Percentiles rank a stretch among this genome's conserved stretches.
phyloP scores from a whole-genome alignment of 1,140 invertebrate species.

The Potamilus streckersoni region DNA sequence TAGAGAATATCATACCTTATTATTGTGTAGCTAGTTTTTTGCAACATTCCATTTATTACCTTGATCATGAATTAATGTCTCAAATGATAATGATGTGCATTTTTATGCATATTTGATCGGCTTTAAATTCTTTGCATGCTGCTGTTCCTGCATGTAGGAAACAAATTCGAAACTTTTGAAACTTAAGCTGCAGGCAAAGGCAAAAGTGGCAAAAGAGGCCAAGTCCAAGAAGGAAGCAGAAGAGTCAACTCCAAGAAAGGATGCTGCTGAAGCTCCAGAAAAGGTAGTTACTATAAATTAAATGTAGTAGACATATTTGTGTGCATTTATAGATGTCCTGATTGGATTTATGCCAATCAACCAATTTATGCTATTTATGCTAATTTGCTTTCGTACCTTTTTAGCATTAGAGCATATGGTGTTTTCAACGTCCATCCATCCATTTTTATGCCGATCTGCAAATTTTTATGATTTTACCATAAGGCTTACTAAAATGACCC shows the following conservation, averaged over 20 bases:
- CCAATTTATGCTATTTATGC: not conserved
- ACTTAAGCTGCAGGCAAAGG: conserved; percentile 66
- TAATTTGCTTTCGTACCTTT: not conserved
- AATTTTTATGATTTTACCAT: too few relatives aligned
- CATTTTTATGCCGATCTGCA: not conserved
- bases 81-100: too few relatives aligned
- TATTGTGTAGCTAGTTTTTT: too few relatives aligned
- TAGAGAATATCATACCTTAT: too few relatives aligned
- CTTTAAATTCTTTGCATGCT: too few relatives aligned
- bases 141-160: conserved; percentile 51
- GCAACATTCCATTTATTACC: too few relatives aligned
- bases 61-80: too few relatives aligned
- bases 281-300: conserved; percentile 3
- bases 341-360: not conserved
- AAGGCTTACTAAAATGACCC: too few relatives aligned
- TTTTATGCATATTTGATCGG: too few relatives aligned
- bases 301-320: too few relatives aligned
- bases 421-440: not conserved
- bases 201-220: conserved; percentile 60
- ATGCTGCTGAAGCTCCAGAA: conserved; percentile 3
- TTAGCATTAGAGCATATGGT: not conserved
- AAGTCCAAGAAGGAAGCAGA: conserved; percentile 52
- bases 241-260: conserved; percentile 22
- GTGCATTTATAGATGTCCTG: not conserved
- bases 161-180: conserved; percentile 65